Percentiles rank a stretch among this genome's conserved stretches.
phyloP scores from a whole-genome alignment of 2,888 invertebrate genomes.

The Epistrophe eligans region DNA sequence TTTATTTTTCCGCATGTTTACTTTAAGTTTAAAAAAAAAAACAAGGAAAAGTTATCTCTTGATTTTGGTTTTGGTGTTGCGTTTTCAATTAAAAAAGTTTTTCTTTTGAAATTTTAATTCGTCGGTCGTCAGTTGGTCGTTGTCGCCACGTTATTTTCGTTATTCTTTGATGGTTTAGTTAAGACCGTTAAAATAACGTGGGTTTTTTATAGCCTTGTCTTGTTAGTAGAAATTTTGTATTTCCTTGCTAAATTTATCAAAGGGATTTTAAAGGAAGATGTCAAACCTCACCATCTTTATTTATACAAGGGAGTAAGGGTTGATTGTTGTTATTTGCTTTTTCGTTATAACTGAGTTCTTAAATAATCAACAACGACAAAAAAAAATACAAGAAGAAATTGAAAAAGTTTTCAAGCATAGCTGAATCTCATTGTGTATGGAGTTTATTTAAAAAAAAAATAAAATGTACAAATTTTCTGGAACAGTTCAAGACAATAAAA shows the following conservation, averaged over 20 bases:
- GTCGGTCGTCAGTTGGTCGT: neutral
- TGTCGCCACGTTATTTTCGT: neutral
- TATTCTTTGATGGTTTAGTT: neutral
- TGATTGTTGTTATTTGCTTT: neutral
- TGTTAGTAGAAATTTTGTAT: neutral
- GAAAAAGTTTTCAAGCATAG: neutral
- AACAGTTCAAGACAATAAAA: no score
- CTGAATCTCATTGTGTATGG: no score
- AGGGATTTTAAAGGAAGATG: neutral
- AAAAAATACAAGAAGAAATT: no score
- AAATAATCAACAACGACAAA: neutral
- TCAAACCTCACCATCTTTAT: neutral
- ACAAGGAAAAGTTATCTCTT: neutral
- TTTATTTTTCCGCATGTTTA: neutral
- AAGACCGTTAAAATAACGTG: neutral
- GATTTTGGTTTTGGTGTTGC: neutral
- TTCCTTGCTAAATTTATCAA: neutral
- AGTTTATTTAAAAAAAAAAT: no score
- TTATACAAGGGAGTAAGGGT: neutral
- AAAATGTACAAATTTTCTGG: no score
- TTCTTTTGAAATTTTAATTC: neutral
- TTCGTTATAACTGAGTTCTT: neutral
- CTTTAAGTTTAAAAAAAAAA: neutral
- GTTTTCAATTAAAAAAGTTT: constrained; percentile 4
- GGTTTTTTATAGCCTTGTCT: neutral